Percentiles rank a stretch among this genome's conserved stretches.
These are phyloP conservation scores for Dendrophyllia cribrosa DNA, from an alignment of 64 coral and sea anemone genomes.

Conservation along the genomic window DNA sequence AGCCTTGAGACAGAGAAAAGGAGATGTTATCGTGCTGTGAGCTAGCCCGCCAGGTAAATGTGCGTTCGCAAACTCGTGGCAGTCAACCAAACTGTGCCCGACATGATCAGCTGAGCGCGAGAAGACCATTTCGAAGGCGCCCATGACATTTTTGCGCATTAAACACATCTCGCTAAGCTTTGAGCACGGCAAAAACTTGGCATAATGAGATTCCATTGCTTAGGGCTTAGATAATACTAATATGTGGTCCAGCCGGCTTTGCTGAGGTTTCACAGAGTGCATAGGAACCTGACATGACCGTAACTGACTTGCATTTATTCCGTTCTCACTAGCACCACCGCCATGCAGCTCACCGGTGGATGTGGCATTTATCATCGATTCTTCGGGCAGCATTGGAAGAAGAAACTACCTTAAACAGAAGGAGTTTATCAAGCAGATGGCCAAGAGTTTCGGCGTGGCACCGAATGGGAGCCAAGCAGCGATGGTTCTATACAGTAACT, in stretches of 20 bases:
- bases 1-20: too few species aligned
- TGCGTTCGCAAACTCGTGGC: not conserved
- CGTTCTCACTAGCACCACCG: too few species aligned
- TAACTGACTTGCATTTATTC: too few species aligned
- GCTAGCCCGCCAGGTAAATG: too few species aligned
- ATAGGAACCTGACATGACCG: too few species aligned
- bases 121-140: too few species aligned
- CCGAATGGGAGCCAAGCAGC: not conserved
- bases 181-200: not conserved
- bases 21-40: too few species aligned
- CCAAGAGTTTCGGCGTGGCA: constrained; percentile 1
- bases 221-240: too few species aligned
- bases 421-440: not conserved
- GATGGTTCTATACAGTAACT: constrained; percentile 5
- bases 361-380: constrained; percentile 17
- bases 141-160: too few species aligned
- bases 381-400: constrained; percentile 28
- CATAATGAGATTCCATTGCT: too few species aligned
- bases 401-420: constrained; percentile 27
- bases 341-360: not conserved
- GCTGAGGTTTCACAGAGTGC: too few species aligned
- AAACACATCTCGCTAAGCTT: constrained; percentile 20
- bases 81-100: constrained; percentile 65
- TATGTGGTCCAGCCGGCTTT: too few species aligned
- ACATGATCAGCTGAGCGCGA: constrained; percentile 37